These are phyloP conservation scores for Acleris laterana DNA, from an alignment of 2,888 invertebrate species.

Conservation along the genomic window DNA sequence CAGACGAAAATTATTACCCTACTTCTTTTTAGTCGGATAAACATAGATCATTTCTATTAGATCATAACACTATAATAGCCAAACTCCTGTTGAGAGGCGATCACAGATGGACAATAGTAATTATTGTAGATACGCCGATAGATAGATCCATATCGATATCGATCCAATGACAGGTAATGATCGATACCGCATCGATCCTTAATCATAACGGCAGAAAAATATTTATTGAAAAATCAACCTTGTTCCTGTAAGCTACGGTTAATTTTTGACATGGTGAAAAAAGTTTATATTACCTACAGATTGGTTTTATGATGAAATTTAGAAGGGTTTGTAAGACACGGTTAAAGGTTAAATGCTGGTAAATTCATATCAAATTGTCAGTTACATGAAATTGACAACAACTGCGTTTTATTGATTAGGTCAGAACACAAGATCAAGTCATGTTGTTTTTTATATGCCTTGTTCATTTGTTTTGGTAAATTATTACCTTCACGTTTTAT, in stretches of 20 bases:
- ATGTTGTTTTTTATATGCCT: too few species aligned
- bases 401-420: background rate
- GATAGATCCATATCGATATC: conserved; percentile 5
- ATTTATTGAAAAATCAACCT: background rate
- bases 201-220: background rate
- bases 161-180: conserved; percentile 16
- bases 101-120: conserved; percentile 18
- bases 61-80: background rate
- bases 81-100: conserved; percentile 24
- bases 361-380: conserved; percentile 1
- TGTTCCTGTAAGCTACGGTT: background rate
- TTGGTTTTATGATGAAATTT: background rate
- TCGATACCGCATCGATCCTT: background rate
- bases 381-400: background rate
- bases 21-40: background rate
- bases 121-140: conserved; percentile 18
- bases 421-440: too few species aligned
- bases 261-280: too few species aligned
- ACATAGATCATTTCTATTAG: background rate
- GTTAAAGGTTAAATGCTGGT: background rate
- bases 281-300: background rate
- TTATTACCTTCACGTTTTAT: too few species aligned
- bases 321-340: background rate
- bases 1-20: too few species aligned
- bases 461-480: too few species aligned